Base-by-base conservation (phyloP, 1,140 invertebrate species). In the Trichonephila clavata region DNA sequence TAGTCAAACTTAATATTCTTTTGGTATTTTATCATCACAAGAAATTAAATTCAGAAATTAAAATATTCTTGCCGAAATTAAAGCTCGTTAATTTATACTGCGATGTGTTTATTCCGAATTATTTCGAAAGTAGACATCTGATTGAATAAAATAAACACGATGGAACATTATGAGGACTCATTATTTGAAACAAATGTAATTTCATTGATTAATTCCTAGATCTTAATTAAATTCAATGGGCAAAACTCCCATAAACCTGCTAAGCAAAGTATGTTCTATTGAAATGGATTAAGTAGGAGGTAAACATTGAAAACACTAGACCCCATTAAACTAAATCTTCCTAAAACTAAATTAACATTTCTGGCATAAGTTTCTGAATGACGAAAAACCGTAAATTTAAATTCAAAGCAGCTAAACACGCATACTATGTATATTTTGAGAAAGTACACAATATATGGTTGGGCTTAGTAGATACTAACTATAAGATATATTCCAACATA, bases 131-230 rank as follows among this genome's bases (percentile, higher is more conserved):
- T 50, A 50, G 3, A 21, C 8, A 84, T 10, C 32, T 18, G 21
- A n/a, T 84, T 3, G 10, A 59, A 18, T 59, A 59, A 16, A 50
- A 84, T 84, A 84, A 57, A 57, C 32, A 39, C 21, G 50, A 84
- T 20, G 43, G 43, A 84, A 24, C 81, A 57, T 57, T 50, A 50
- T 50, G 10, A 20, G 20, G 8, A n/a, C 21, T 59, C 81, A 50
- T 84, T 50, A 84, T 16, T 21, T 59, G 18, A 84, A 84, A 84
- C 81, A 84, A 21, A 57, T 84, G 32, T 21, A 18, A 84, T 84
- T 50, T n/a, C 39, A 84, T 59, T 84, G 32, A 84, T 84, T 50
- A 84, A 84, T 84, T 84, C 43, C 57, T 14, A 24, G 20, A 84
- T 84, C 39, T 84, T 84, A 84, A 84, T 84, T 84, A 32, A 50